These are phyloP conservation scores for Zosterops lateralis DNA, from an alignment of 2,113 vertebrate genomes.

Conservation along the genomic window DNA sequence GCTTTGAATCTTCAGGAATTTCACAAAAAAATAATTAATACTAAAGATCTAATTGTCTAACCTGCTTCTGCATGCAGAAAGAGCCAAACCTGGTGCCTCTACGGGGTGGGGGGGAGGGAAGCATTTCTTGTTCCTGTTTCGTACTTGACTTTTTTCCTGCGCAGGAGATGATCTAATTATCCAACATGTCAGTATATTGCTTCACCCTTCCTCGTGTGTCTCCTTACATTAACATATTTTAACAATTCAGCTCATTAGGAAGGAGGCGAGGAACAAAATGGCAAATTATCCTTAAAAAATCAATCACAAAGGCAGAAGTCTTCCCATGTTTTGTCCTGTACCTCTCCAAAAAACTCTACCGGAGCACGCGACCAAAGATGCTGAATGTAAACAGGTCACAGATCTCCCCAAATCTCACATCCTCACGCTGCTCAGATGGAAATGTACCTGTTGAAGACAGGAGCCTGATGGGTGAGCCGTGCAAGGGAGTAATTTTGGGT, in stretches of 20 bases:
- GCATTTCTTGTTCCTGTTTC: slow-evolving; percentile 63
- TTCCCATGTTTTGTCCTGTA: neutral
- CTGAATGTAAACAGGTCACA: neutral
- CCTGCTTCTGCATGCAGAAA: slow-evolving; percentile 53
- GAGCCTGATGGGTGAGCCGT: neutral
- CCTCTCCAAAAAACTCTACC: neutral
- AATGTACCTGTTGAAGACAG: neutral
- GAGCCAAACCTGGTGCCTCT: slow-evolving; percentile 39
- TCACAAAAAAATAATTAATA: neutral
- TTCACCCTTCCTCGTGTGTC: slow-evolving; percentile 19
- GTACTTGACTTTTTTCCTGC: slow-evolving; percentile 45
- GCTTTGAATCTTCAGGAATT: neutral
- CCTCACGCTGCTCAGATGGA: neutral
- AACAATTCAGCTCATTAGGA: slow-evolving; percentile 41
- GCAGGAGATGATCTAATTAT: slow-evolving; percentile 62
- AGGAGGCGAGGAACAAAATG: neutral
- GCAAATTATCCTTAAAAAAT: slow-evolving; percentile 20
- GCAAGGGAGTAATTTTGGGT: neutral
- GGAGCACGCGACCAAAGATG: neutral
- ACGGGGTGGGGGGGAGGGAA: slow-evolving; percentile 1
- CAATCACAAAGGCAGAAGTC: neutral
- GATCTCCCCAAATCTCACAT: neutral
- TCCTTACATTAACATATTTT: slow-evolving; percentile 55
- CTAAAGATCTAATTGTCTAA: slow-evolving; percentile 40
- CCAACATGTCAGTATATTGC: slow-evolving; percentile 47